Conservation (phyloP, 2,113 vertebrate genomes). For the Potamarius usumacintae region DNA sequence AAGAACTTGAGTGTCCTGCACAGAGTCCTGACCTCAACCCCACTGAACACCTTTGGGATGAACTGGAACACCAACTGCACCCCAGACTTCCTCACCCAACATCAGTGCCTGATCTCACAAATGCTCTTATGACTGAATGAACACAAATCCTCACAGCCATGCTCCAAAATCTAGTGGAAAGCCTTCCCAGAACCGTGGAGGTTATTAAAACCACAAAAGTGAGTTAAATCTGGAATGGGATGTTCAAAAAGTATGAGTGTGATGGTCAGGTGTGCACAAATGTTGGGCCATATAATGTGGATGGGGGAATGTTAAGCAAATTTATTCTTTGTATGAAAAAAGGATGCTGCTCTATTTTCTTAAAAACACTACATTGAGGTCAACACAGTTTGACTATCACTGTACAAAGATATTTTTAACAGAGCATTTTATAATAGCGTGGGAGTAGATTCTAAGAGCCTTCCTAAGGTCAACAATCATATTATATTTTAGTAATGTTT, state of each 20-base stretch:
- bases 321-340: neutral
- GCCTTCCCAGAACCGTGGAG: neutral
- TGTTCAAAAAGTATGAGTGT: neutral
- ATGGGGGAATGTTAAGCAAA: too few relatives aligned
- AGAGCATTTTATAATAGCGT: neutral
- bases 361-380: neutral
- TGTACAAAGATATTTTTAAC: neutral
- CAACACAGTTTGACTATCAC: neutral
- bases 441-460: neutral
- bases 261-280: neutral
- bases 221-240: neutral
- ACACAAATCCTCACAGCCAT: neutral
- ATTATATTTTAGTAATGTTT: neutral
- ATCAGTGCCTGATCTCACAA: neutral
- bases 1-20: neutral
- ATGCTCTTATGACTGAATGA: neutral
- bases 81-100: neutral
- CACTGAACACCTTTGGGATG: neutral
- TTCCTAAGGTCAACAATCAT: neutral
- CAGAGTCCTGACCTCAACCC: neutral
- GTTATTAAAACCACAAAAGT: neutral
- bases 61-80: neutral
- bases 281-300: neutral
- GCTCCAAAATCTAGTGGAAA: neutral
- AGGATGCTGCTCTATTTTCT: neutral